Percentiles rank a stretch among this genome's conserved stretches.
These are phyloP conservation scores for Solenopsis fugax DNA, from an alignment of 1,140 invertebrate species.

Conservation along the genomic window DNA sequence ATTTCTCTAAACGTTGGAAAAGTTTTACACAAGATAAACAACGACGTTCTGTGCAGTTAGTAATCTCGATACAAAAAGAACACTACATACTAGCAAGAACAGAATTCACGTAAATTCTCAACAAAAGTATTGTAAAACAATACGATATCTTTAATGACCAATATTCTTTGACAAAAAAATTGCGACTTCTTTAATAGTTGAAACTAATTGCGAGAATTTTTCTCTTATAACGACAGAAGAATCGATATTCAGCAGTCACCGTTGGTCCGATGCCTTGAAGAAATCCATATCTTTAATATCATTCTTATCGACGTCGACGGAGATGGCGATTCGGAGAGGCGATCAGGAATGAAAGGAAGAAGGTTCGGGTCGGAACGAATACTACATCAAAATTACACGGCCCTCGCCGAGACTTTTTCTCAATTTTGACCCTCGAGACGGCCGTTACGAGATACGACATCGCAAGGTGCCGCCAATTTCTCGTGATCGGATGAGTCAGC, in stretches of 20 bases:
- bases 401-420: constrained; percentile 37
- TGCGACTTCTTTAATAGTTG: not conserved
- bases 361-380: not conserved
- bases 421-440: constrained; percentile 36
- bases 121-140: not conserved
- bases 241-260: constrained; percentile 29
- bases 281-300: constrained; percentile 40
- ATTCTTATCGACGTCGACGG: constrained; percentile 19
- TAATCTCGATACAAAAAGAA: constrained; percentile 3
- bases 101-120: not conserved
- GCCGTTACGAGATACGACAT: not conserved
- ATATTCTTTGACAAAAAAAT: not conserved
- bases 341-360: not conserved
- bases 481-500: constrained; percentile 41
- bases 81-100: not conserved
- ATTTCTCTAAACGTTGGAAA: constrained; percentile 7
- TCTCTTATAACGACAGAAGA: constrained; percentile 18
- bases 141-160: not conserved
- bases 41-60: not conserved
- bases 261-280: not conserved
- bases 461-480: constrained; percentile 41
- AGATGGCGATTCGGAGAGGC: not conserved
- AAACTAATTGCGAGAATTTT: not conserved
- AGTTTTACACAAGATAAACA: constrained; percentile 28
- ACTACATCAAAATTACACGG: constrained; percentile 41